A percentile compares a stretch with the other conserved stretches of the same genome.
Evolutionary conservation across 1,140 invertebrate species (phyloP).

Genomic region (Hyles euphorbiae): DNA sequence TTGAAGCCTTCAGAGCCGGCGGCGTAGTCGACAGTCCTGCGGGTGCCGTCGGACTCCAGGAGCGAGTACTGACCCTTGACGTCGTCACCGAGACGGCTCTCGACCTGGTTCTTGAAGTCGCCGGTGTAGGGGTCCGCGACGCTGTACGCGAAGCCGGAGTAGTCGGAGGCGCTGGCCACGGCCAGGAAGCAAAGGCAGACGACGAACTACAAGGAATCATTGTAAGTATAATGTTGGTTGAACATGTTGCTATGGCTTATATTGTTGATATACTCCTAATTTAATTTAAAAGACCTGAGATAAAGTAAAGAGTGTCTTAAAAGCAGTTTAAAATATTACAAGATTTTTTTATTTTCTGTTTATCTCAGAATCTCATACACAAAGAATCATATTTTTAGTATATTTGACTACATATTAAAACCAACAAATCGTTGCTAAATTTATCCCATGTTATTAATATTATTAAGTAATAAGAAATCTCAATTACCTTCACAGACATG

Average conservation of each 20-base stretch:
- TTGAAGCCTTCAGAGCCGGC: slow-evolving; percentile 68
- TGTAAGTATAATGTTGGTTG: neutral
- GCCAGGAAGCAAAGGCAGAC: slow-evolving; percentile 33
- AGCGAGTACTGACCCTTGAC: slow-evolving; percentile 74
- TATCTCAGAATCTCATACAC: too few species aligned
- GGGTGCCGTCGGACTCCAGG: slow-evolving; percentile 67
- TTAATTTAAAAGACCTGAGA: too few species aligned
- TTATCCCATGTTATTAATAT: too few species aligned
- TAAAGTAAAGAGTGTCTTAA: too few species aligned
- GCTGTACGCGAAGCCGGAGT: slow-evolving; percentile 55
- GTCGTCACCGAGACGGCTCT: slow-evolving; percentile 71
- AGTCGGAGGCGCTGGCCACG: slow-evolving; percentile 43
- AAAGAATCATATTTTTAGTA: too few species aligned
- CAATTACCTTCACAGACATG: slow-evolving; percentile 40
- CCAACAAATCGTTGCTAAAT: too few species aligned
- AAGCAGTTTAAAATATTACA: too few species aligned
- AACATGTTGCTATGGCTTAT: too few species aligned
- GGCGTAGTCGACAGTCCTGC: slow-evolving; percentile 67
- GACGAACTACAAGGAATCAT: slow-evolving; percentile 30
- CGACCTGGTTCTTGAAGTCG: slow-evolving; percentile 70
- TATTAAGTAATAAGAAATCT: neutral
- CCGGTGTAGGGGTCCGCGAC: slow-evolving; percentile 72
- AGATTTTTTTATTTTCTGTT: too few species aligned
- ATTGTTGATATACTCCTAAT: too few species aligned
- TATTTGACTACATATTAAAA: too few species aligned